Conservation (phyloP, 2,113 vertebrate genomes). For the Microtus montanus region DNA sequence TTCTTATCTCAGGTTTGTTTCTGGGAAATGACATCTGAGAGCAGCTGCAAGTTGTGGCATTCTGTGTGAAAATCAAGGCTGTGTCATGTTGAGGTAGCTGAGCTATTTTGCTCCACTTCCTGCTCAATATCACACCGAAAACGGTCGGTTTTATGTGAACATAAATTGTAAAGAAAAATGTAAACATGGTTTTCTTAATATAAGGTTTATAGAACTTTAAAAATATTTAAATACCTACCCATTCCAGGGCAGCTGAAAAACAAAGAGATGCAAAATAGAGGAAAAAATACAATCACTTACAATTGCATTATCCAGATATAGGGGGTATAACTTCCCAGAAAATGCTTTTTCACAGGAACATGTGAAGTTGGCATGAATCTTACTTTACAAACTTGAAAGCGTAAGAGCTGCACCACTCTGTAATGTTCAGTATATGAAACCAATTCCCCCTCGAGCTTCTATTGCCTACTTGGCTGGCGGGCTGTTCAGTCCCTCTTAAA, state of each 20-base stretch:
- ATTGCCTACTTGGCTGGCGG: neutral
- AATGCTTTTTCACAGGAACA: neutral
- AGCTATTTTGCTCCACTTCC: neutral
- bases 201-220: neutral
- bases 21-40: slow-evolving; percentile 37
- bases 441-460: neutral
- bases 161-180: neutral
- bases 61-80: slow-evolving; percentile 22
- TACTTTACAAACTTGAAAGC: neutral
- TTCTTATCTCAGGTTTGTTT: slow-evolving; percentile 7
- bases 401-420: neutral
- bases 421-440: neutral
- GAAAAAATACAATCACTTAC: neutral
- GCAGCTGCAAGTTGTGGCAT: neutral
- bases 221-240: slow-evolving; percentile 17
- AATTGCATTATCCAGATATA: neutral
- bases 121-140: neutral
- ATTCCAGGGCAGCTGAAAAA: slow-evolving; percentile 34
- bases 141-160: neutral
- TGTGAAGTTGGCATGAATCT: slow-evolving; percentile 1
- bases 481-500: neutral
- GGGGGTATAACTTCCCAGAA: slow-evolving; percentile 11
- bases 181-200: slow-evolving; percentile 18
- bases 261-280: neutral
- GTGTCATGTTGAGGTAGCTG: slow-evolving; percentile 34